phyloP scores from a whole-genome alignment of 37 sponge, comb jelly and placozoan genomes.

The Aphrocallistes beatrix region DNA sequence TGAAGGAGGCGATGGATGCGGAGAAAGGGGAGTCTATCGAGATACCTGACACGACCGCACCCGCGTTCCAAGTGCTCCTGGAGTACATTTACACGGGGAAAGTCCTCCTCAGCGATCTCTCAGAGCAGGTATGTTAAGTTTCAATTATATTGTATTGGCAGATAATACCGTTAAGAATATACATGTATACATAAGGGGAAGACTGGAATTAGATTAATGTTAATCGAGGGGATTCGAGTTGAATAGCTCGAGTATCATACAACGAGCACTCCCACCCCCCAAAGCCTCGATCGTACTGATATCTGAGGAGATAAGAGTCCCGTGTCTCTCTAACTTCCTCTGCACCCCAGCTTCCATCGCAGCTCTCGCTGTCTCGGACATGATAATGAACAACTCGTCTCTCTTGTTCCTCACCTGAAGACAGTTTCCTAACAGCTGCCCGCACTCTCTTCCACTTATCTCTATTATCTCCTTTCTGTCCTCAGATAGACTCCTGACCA shows the following conservation, averaged over 20 bases:
- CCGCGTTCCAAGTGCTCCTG: slow-evolving; percentile 50
- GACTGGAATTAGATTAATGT: no score
- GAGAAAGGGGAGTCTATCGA: slow-evolving; percentile 27
- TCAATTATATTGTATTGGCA: no score
- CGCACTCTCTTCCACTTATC: slow-evolving; percentile 26
- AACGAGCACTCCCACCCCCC: slow-evolving; percentile 67
- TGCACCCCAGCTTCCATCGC: slow-evolving; percentile 20
- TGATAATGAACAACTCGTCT: slow-evolving; percentile 33
- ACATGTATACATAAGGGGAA: no score
- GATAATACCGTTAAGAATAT: no score
- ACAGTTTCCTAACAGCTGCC: slow-evolving; percentile 34
- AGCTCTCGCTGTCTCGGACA: slow-evolving; percentile 41
- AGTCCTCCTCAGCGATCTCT: slow-evolving; percentile 44
- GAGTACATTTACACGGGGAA: slow-evolving; percentile 68
- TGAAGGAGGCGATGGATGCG: slow-evolving; percentile 52
- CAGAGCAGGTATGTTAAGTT: slow-evolving; percentile 43
- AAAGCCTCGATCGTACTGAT: slow-evolving; percentile 39
- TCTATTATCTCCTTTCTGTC: slow-evolving; percentile 23
- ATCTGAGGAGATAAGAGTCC: slow-evolving; percentile 24
- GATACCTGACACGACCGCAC: slow-evolving; percentile 52
- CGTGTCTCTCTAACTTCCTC: neutral
- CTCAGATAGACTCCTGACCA: neutral
- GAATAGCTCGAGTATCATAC: slow-evolving; percentile 62
- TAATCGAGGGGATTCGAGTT: no score
- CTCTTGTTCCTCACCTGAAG: slow-evolving; percentile 29